Percentiles rank a stretch among this genome's conserved stretches.
phyloP scores from a whole-genome alignment of 2,797 vertebrate species.

The Parambassis ranga region DNA sequence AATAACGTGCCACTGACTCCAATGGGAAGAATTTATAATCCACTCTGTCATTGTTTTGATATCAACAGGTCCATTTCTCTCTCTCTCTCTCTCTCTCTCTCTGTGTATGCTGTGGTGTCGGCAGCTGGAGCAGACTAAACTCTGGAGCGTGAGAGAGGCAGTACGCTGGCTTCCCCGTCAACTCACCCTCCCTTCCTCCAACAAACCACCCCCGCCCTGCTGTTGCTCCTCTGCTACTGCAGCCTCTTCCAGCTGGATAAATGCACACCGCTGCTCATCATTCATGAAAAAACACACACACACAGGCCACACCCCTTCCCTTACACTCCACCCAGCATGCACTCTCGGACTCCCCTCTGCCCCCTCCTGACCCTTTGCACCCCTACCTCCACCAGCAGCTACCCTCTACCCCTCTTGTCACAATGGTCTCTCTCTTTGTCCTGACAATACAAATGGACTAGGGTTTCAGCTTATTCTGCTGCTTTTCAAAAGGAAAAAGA shows the following conservation, averaged over 20 bases:
- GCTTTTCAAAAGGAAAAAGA: constrained; percentile 79
- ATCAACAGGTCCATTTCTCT: constrained; percentile 48
- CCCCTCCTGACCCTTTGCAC: constrained; percentile 61
- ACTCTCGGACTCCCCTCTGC: constrained; percentile 62
- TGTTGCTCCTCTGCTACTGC: constrained; percentile 52
- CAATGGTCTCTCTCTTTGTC: constrained; percentile 78
- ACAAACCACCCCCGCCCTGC: constrained; percentile 68
- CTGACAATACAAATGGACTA: constrained; percentile 79
- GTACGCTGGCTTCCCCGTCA: constrained; percentile 58
- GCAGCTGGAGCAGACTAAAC: constrained; percentile 75
- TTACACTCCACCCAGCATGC: constrained; percentile 63
- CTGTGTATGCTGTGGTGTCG: constrained; percentile 44
- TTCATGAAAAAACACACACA: constrained; percentile 65
- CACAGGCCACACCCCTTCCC: constrained; percentile 50
- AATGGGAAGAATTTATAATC: constrained; percentile 35
- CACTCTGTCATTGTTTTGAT: constrained; percentile 55
- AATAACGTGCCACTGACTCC: constrained; percentile 42
- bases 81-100: constrained; percentile 1
- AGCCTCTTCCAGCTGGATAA: constrained; percentile 76
- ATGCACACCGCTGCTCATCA: constrained; percentile 76
- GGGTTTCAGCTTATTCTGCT: constrained; percentile 84
- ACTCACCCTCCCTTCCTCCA: constrained; percentile 50
- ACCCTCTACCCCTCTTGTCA: constrained; percentile 59
- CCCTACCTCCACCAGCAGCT: constrained; percentile 63
- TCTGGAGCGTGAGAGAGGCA: constrained; percentile 79